These are phyloP conservation scores for Araneus ventricosus DNA, from an alignment of 1,140 invertebrate species.

Conservation along the genomic window DNA sequence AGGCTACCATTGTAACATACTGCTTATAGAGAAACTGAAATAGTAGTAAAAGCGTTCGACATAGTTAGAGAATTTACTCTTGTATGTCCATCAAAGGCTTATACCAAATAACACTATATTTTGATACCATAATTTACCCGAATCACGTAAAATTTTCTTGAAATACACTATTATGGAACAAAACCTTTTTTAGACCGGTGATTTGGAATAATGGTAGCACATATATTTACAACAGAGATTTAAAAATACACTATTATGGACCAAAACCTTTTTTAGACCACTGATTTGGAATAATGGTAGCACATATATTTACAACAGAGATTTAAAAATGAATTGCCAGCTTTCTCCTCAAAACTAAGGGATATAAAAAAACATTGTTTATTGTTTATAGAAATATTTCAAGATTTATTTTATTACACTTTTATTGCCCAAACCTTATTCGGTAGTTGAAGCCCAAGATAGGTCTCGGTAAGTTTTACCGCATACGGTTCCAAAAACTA, in stretches of 20 bases:
- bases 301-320: not conserved
- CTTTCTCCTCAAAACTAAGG: not conserved
- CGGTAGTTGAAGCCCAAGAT: not conserved
- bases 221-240: not conserved
- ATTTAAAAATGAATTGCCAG: not conserved
- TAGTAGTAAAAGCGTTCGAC: not conserved
- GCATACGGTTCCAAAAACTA: conserved; percentile 4
- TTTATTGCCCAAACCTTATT: conserved; percentile 9
- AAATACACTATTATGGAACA: not conserved
- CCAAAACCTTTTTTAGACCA: not conserved
- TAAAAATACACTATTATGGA: not conserved
- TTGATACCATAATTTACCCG: not conserved
- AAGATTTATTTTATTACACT: conserved; percentile 13
- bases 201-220: not conserved
- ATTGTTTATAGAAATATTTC: conserved; percentile 26
- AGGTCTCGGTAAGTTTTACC: not conserved
- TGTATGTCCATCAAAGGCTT: not conserved
- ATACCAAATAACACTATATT: not conserved
- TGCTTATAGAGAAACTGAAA: not conserved
- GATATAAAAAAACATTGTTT: not conserved
- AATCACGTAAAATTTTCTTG: not conserved
- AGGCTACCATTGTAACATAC: not conserved
- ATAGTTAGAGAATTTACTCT: not conserved
- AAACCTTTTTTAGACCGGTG: not conserved
- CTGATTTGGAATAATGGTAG: not conserved